These are phyloP conservation scores for Calliopsis andreniformis DNA, from an alignment of 1,140 invertebrate species.

Conservation along the genomic window DNA sequence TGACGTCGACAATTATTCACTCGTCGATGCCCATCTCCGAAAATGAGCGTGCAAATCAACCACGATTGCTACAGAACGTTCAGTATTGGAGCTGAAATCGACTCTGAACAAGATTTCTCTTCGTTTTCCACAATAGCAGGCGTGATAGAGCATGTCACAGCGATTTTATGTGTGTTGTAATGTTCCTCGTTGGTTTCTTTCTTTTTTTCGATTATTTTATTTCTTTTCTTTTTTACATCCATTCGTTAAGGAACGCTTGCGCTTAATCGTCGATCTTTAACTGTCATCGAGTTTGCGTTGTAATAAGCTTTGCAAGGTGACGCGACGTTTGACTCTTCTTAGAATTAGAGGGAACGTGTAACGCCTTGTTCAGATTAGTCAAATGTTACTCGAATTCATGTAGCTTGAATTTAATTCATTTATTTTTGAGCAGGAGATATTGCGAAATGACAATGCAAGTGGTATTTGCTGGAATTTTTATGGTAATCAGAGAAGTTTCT, in stretches of 20 bases:
- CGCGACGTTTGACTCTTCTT: slow-evolving; percentile 15
- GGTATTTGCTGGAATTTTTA: too few relatives aligned
- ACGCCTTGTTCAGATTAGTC: too few relatives aligned
- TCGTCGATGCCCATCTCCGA: slow-evolving; percentile 25
- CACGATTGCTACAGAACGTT: slow-evolving; percentile 22
- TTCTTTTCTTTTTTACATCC: neutral
- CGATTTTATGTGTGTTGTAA: slow-evolving; percentile 22
- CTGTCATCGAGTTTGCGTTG: slow-evolving; percentile 19
- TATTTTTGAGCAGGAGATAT: too few relatives aligned
- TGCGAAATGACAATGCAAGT: too few relatives aligned
- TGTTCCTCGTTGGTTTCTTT: slow-evolving; percentile 39
- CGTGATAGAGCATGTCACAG: slow-evolving; percentile 7
- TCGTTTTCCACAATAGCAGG: slow-evolving; percentile 16
- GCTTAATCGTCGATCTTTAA: neutral
- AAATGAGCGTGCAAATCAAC: slow-evolving; percentile 23
- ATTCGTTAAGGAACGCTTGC: slow-evolving; percentile 11
- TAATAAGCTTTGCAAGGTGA: slow-evolving; percentile 23
- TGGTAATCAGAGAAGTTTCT: too few relatives aligned
- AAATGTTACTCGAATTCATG: too few relatives aligned
- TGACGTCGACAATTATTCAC: too few relatives aligned
- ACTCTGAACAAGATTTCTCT: slow-evolving; percentile 24
- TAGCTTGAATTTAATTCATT: too few relatives aligned
- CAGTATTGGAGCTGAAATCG: slow-evolving; percentile 4
- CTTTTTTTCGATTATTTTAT: neutral
- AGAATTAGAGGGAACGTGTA: neutral